Conservation (phyloP, 1,140 invertebrate genomes). For the Lepidostoma basale region DNA sequence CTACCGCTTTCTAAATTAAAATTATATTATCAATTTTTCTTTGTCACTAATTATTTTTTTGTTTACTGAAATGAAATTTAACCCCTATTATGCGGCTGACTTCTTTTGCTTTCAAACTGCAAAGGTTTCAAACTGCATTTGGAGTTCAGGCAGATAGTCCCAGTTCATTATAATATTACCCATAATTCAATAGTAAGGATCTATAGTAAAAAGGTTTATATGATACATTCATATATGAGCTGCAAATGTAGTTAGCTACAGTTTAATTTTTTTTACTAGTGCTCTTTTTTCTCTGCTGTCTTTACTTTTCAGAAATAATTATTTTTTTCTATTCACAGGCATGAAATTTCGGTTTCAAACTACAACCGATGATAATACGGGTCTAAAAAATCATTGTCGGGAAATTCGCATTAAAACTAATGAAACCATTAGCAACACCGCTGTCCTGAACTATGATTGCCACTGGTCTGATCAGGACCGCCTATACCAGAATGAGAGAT, state of each 20-base stretch:
- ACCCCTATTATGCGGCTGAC: no score
- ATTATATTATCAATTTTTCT: neutral
- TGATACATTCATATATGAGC: no score
- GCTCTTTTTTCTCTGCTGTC: neutral
- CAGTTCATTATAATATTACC: no score
- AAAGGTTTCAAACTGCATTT: neutral
- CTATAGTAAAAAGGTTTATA: no score
- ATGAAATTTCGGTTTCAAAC: slow-evolving; percentile 34
- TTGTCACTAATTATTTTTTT: neutral
- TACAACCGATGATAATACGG: neutral
- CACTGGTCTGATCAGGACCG: slow-evolving; percentile 36
- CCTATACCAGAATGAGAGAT: slow-evolving; percentile 38
- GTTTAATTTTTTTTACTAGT: neutral
- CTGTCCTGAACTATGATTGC: slow-evolving; percentile 36
- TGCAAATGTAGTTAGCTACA: no score
- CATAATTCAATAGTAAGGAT: no score
- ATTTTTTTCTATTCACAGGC: slow-evolving; percentile 24
- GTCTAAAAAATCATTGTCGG: slow-evolving; percentile 39
- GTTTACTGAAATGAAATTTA: no score
- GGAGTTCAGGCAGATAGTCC: no score
- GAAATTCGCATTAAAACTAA: slow-evolving; percentile 16
- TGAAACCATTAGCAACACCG: neutral
- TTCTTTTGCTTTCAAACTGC: neutral
- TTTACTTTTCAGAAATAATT: neutral
- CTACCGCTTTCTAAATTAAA: no score